phyloP scores from a whole-genome alignment of 2,113 vertebrate species.

The Pseudorhombus dupliciocellatus region DNA sequence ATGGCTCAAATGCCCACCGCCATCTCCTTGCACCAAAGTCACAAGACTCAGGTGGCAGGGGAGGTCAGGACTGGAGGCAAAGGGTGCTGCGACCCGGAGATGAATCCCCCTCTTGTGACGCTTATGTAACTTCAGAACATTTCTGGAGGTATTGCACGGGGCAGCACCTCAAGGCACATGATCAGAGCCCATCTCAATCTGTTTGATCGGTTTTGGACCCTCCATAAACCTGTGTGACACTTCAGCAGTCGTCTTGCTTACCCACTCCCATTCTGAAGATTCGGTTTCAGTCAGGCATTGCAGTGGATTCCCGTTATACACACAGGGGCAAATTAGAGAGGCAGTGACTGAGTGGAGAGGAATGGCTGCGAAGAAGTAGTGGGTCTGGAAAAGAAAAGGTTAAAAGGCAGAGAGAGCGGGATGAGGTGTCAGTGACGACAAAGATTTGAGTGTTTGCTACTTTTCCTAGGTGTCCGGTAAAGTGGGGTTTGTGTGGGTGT shows the following conservation, averaged over 20 bases:
- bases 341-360: slow-evolving; percentile 47
- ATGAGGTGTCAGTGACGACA: slow-evolving; percentile 44
- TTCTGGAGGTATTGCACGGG: slow-evolving; percentile 21
- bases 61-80: slow-evolving; percentile 40
- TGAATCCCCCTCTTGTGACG: slow-evolving; percentile 23
- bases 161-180: slow-evolving; percentile 19
- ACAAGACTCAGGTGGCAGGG: slow-evolving; percentile 62
- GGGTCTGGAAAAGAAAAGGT: slow-evolving; percentile 30
- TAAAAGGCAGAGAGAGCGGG: slow-evolving; percentile 40
- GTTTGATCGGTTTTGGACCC: slow-evolving; percentile 47
- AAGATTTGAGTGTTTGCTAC: background rate
- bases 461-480: background rate
- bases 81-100: slow-evolving; percentile 9
- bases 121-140: slow-evolving; percentile 43
- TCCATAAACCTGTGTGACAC: slow-evolving; percentile 55
- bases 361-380: slow-evolving; percentile 35
- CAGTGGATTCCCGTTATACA: slow-evolving; percentile 51
- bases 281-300: slow-evolving; percentile 63
- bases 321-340: slow-evolving; percentile 47
- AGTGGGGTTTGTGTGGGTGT: background rate
- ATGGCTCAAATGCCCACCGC: slow-evolving; percentile 51
- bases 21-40: slow-evolving; percentile 52
- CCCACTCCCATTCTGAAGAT: slow-evolving; percentile 53
- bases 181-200: slow-evolving; percentile 48
- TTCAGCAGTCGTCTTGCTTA: slow-evolving; percentile 9